phyloP scores from a whole-genome alignment of 2,888 invertebrate genomes.

The Drosophila lutescens region DNA sequence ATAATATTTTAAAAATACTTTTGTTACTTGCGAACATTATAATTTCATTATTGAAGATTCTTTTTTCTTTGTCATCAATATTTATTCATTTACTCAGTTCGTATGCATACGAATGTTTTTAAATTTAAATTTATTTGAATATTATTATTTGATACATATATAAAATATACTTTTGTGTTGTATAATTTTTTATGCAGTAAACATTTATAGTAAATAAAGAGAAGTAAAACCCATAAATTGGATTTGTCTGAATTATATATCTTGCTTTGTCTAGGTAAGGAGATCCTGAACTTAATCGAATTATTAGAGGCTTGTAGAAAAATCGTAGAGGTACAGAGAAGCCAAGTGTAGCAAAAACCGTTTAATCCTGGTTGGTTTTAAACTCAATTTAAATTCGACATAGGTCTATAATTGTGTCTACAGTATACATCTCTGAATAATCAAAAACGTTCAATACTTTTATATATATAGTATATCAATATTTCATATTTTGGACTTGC shows the following conservation, averaged over 20 bases:
- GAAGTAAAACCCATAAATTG: constrained; percentile 37
- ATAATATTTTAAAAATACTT: constrained; percentile 35
- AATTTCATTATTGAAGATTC: constrained; percentile 38
- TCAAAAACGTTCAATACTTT: constrained; percentile 8
- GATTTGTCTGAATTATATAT: not conserved
- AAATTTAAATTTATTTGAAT: constrained; percentile 62
- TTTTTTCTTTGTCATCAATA: constrained; percentile 53
- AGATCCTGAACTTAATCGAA: not conserved
- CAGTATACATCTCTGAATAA: not conserved
- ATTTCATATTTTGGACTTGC: constrained; percentile 61
- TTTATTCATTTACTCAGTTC: constrained; percentile 59
- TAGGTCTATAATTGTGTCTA: constrained; percentile 9
- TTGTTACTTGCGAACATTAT: constrained; percentile 50
- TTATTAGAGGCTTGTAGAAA: constrained; percentile 2
- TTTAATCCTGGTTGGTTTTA: not conserved
- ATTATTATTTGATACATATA: constrained; percentile 60
- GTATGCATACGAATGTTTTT: constrained; percentile 76
- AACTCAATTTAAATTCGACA: constrained; percentile 37
- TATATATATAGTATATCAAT: constrained; percentile 15
- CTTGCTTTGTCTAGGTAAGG: not conserved
- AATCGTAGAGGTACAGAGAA: constrained; percentile 52
- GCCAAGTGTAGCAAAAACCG: constrained; percentile 60
- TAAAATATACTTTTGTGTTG: constrained; percentile 75
- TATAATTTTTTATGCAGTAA: constrained; percentile 76
- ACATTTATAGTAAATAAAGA: constrained; percentile 74